A percentile compares a stretch with the other conserved stretches of the same genome.
phyloP scores from a whole-genome alignment of 2,888 invertebrate species.

The Crossocerus cetratus region DNA sequence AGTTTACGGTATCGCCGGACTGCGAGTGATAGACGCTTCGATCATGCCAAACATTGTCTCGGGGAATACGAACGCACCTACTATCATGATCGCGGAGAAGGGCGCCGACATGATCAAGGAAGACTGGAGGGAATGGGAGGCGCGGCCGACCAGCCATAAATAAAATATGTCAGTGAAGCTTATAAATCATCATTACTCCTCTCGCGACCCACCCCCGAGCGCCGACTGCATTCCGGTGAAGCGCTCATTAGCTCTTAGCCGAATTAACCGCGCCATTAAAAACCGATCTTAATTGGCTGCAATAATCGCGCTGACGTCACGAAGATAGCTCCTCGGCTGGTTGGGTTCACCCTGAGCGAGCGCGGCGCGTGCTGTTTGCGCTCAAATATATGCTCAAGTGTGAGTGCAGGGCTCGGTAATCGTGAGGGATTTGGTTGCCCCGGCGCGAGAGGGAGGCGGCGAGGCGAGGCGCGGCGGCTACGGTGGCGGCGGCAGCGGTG shows the following conservation, averaged over 20 bases:
- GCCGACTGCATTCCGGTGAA: no score
- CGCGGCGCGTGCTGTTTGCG: not conserved
- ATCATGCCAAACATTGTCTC: conserved; percentile 89
- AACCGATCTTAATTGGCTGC: no score
- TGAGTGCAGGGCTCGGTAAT: no score
- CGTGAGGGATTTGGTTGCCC: no score
- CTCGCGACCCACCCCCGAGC: no score
- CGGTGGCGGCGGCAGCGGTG: no score
- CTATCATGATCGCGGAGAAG: conserved; percentile 91
- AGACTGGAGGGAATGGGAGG: conserved; percentile 76
- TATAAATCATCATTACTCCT: no score
- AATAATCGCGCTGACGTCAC: no score
- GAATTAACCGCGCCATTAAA: no score
- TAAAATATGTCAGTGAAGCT: not conserved
- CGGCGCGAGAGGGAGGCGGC: not conserved
- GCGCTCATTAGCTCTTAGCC: no score
- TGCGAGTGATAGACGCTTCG: conserved; percentile 89
- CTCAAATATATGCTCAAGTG: conserved; percentile 13
- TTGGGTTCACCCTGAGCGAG: not conserved
- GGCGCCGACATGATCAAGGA: conserved; percentile 89
- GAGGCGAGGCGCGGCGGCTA: no score
- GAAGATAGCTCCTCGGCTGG: not conserved
- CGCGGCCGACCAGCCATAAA: not conserved
- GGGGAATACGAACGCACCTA: conserved; percentile 90
- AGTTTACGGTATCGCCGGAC: conserved; percentile 83